Percentiles rank a stretch among this genome's conserved stretches.
Evolutionary conservation across 1,140 invertebrate genomes (phyloP).

Genomic region (Lepeophtheirus salmonis): DNA sequence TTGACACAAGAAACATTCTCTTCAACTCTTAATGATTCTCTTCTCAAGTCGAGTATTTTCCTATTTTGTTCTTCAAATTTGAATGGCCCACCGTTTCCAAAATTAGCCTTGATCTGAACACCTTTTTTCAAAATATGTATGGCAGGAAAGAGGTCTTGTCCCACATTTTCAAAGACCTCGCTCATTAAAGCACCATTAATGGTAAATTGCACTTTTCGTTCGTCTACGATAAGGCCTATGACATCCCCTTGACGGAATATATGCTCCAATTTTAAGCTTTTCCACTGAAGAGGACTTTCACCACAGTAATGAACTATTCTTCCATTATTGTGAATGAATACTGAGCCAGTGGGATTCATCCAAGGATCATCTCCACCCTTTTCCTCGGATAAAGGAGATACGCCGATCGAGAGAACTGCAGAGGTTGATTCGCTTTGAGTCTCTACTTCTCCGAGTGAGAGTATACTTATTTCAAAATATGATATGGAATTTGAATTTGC

Average conservation of each 20-base stretch:
- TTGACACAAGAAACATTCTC: constrained; percentile 26
- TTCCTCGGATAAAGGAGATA: constrained; percentile 25
- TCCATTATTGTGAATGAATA: constrained; percentile 23
- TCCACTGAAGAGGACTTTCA: constrained; percentile 29
- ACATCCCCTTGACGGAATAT: constrained; percentile 27
- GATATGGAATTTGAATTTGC: not conserved
- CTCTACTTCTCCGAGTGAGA: constrained; percentile 28
- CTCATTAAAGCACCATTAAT: constrained; percentile 21
- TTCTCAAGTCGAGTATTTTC: constrained; percentile 21
- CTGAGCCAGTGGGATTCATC: constrained; percentile 29
- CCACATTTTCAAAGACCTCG: constrained; percentile 27
- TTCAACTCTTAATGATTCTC: constrained; percentile 16
- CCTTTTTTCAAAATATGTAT: constrained; percentile 31
- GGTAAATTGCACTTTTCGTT: constrained; percentile 23
- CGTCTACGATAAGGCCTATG: constrained; percentile 31
- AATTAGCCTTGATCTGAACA: constrained; percentile 28
- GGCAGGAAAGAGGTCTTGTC: constrained; percentile 28
- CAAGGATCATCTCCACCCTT: constrained; percentile 27
- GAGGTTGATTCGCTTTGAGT: constrained; percentile 27
- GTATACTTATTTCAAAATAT: constrained; percentile 28
- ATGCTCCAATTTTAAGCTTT: constrained; percentile 28
- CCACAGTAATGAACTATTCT: constrained; percentile 31
- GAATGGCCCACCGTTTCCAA: constrained; percentile 27
- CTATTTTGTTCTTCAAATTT: constrained; percentile 27
- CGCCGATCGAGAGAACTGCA: constrained; percentile 26